Base-by-base conservation (phyloP, 2,888 invertebrate genomes). In the Ommatoiulus sabulosus region DNA sequence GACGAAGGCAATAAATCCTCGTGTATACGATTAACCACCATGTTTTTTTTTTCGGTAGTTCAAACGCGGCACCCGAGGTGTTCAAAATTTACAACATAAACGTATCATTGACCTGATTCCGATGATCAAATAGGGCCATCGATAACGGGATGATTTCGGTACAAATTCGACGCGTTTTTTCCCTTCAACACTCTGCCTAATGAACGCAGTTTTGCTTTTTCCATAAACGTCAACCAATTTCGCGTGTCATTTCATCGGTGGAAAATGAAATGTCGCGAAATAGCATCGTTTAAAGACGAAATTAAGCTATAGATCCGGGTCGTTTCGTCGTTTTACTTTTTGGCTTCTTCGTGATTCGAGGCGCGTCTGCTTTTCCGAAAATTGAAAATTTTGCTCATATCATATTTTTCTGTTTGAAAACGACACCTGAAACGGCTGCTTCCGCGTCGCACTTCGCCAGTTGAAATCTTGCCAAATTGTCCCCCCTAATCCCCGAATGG, bases 371-470 rank as follows among this genome's bases (percentile, higher is more conserved):
- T 7, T 5, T 80, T 35, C 24, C 24, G 35, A 80, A 80, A 80
- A 72, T 72, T 72, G 72, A 72, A 72, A 72, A 72, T 72, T 20
- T 72, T 72, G n/a, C 72, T 72, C 72, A 72, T 72, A 72, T 72
- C 72, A 72, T 72, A 72, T 72, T 72, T 72, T 35, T 80, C 80
- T 7, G 80, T 80, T 80, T 80, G 80, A 80, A 80, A 80, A 80
- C 12, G 80, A 80, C 80, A 80, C 80, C 80, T 80, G 80, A 80
- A 80, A 80, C 24, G 20, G 72, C 72, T 72, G 72, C 72, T 72
- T 72, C 72, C 72, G 72, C 72, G 24, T 72, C 72, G 72, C 72
- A 72, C 7, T 72, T 35, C 80, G 80, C 80, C 35, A 35, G 8
- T 35, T 80, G 80, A 80, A 80, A 80, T 35, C 35, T 80, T 35